Percentiles rank a stretch among this genome's conserved stretches.
Conservation (phyloP, 2,797 vertebrate species). For the Cirrhinus molitorella region DNA sequence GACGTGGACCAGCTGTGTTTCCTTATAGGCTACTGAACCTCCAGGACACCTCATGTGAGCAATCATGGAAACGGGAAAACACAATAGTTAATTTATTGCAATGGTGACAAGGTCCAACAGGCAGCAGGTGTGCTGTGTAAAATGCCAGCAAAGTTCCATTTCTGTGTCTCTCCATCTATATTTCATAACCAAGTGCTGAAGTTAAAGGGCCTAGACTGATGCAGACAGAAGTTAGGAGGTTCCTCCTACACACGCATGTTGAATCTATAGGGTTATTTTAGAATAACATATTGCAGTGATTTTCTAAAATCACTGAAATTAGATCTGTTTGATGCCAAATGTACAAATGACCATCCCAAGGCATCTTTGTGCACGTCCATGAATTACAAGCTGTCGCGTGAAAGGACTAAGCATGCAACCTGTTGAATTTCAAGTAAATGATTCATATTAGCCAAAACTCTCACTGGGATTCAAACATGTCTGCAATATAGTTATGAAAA, state of each 20-base stretch:
- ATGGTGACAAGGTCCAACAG: conserved; percentile 24
- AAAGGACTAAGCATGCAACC: neutral
- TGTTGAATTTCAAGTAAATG: conserved; percentile 29
- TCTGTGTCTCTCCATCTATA: neutral
- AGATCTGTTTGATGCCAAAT: neutral
- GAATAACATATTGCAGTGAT: neutral
- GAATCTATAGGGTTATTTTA: conserved; percentile 10
- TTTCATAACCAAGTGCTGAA: conserved; percentile 13
- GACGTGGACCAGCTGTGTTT: neutral
- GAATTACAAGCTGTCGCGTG: neutral
- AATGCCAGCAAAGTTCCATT: conserved; percentile 27
- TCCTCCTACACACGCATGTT: neutral
- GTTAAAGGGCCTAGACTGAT: neutral
- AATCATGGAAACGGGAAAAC: neutral
- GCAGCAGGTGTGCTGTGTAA: conserved; percentile 41
- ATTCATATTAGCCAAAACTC: neutral
- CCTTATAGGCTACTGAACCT: neutral
- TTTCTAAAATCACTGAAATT: conserved; percentile 1
- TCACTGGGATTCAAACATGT: neutral
- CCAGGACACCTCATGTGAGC: neutral
- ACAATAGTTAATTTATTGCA: conserved; percentile 32
- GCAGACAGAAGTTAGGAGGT: neutral
- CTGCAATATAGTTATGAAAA: conserved; percentile 28
- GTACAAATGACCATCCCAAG: neutral
- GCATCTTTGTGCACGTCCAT: neutral